Conservation (phyloP, 2,113 vertebrate genomes). For the Nasalis larvatus region DNA sequence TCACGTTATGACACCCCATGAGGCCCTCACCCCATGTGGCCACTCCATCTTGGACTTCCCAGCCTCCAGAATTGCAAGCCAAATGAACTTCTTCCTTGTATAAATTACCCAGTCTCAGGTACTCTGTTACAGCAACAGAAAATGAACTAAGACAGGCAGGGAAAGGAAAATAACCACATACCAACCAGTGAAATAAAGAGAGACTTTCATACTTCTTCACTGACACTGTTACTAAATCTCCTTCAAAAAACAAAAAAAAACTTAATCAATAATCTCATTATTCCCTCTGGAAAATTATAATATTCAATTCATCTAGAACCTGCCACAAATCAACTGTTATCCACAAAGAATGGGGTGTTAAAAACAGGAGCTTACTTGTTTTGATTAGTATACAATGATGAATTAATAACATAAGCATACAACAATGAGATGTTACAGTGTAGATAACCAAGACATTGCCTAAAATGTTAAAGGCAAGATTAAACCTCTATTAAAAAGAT, state of each 20-base stretch:
- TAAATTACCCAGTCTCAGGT: background rate
- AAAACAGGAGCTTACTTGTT: background rate
- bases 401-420: background rate
- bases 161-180: background rate
- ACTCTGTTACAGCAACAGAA: background rate
- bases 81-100: background rate
- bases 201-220: background rate
- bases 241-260: background rate
- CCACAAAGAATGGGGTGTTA: background rate
- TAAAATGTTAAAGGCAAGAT: background rate
- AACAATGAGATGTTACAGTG: background rate
- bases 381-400: background rate
- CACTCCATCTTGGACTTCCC: background rate
- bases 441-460: background rate
- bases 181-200: background rate
- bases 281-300: background rate
- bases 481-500: background rate
- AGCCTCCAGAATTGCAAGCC: background rate
- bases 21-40: background rate
- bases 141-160: background rate
- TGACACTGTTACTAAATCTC: background rate
- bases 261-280: background rate
- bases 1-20: background rate
- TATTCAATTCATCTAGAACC: background rate
- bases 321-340: background rate